Base-by-base conservation (phyloP, 2,888 invertebrate genomes). In the Lasioglossum vierecki region DNA sequence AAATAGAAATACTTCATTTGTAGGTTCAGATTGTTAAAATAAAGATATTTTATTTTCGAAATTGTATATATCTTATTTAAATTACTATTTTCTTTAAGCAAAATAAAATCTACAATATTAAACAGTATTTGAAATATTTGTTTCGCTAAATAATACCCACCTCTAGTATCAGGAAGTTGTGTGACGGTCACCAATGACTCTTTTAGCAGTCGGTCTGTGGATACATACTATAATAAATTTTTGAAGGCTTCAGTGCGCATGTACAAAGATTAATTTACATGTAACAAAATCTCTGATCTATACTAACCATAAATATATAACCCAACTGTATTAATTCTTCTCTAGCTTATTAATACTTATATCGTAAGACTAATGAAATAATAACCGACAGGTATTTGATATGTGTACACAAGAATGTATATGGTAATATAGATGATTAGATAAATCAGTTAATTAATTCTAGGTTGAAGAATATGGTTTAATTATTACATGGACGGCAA, bases 381-480 rank as follows among this genome's bases (percentile, higher is more conserved):
- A 41, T 68, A 68, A 68, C 22, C 11, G n/a, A 39, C 22, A 68
- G n/a, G 35, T 68, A 68, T 39, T 68, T 39, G 22, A 41, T 41
- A 41, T 22, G n/a, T 41, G 4, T 68, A 41, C 68, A 35, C 41
- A 39, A n/a, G 9, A 44, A 44, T n/a, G 1, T 71, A 6, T 26
- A 6, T 15, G 41, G 26, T 8, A 22, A 26, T 35, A 35, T 49
- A 30, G 30, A 35, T 35, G 22, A 35, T 30, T 73, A 49, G n/a
- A 30, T 35, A 30, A 73, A 73, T 30, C 6, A 22, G 22, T 46
- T 30, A 72, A 46, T 46, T 44, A 18, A 72, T 84, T 95, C 95
- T 95, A 98, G 97, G 95, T 98, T 92, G 98, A 98, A 93, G 96
- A 97, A 92, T 97, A 97, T 95, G 98, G 98, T 80, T 96, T 97